These are phyloP conservation scores for Myioborus miniatus DNA, from an alignment of 2,797 vertebrate species.

Conservation along the genomic window DNA sequence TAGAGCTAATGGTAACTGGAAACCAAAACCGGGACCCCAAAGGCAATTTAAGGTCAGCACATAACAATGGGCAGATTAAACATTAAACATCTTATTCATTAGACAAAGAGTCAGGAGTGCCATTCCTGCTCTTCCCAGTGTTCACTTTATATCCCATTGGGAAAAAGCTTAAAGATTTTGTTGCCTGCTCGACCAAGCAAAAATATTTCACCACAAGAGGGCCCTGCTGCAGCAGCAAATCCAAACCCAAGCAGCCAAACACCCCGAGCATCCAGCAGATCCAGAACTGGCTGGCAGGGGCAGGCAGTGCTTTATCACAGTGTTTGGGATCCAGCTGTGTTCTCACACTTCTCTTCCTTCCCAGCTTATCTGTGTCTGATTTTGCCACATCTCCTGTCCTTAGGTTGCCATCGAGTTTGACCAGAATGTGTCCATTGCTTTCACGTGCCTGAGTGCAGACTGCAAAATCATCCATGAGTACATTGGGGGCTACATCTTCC, in stretches of 20 bases:
- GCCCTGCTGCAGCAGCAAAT: constrained; percentile 19
- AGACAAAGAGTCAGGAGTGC: neutral
- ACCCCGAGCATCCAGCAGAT: neutral
- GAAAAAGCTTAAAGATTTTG: neutral
- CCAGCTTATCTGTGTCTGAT: neutral
- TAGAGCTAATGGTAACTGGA: neutral
- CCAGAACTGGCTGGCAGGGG: neutral
- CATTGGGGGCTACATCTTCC: constrained; percentile 97
- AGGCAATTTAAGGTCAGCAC: neutral
- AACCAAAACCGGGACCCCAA: neutral
- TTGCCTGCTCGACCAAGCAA: neutral
- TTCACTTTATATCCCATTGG: neutral
- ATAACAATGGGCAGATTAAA: neutral
- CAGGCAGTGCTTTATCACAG: neutral
- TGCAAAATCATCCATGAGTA: constrained; percentile 97
- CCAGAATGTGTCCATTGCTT: constrained; percentile 89
- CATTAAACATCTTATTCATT: neutral
- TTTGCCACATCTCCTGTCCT: constrained; percentile 2
- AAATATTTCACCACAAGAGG: constrained; percentile 58
- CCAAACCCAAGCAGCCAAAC: neutral
- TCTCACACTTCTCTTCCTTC: neutral
- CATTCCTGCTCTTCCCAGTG: neutral
- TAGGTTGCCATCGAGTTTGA: constrained; percentile 97
- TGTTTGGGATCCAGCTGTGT: neutral
- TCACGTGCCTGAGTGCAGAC: constrained; percentile 89